Conservation (phyloP, 2,113 vertebrate species). For the Lepus americanus region DNA sequence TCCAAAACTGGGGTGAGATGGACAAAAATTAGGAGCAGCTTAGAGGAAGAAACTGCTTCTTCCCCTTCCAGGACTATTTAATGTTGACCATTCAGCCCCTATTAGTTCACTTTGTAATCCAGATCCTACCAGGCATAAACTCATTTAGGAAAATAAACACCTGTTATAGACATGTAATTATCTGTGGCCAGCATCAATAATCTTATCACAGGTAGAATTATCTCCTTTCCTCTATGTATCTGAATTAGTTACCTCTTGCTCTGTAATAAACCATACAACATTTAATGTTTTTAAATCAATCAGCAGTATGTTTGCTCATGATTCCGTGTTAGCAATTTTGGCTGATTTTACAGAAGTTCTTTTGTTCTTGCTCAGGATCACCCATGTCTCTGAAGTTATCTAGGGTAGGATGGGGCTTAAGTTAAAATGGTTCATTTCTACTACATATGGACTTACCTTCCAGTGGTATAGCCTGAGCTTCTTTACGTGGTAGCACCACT, state of each 20-base stretch:
- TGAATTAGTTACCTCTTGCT: background rate
- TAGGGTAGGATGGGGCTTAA: background rate
- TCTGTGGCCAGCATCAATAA: background rate
- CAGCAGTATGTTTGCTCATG: constrained; percentile 32
- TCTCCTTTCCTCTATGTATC: background rate
- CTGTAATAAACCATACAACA: background rate
- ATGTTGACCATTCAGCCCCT: background rate
- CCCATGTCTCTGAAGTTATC: background rate
- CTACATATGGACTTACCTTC: background rate
- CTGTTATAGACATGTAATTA: background rate
- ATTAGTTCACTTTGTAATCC: constrained; percentile 42
- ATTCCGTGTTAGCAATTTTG: background rate
- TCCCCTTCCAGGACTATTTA: background rate
- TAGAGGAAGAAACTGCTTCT: background rate
- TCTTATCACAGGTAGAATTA: background rate
- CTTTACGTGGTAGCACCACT: background rate
- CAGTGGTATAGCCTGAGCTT: background rate
- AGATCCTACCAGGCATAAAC: background rate
- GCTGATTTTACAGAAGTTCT: background rate
- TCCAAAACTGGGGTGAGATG: background rate
- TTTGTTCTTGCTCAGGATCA: background rate
- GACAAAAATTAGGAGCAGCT: background rate
- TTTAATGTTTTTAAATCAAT: background rate
- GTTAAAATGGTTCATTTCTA: background rate
- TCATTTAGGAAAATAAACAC: constrained; percentile 32